These are phyloP conservation scores for Sceloporus undulatus DNA, from an alignment of 2,113 vertebrate genomes.

Conservation along the genomic window DNA sequence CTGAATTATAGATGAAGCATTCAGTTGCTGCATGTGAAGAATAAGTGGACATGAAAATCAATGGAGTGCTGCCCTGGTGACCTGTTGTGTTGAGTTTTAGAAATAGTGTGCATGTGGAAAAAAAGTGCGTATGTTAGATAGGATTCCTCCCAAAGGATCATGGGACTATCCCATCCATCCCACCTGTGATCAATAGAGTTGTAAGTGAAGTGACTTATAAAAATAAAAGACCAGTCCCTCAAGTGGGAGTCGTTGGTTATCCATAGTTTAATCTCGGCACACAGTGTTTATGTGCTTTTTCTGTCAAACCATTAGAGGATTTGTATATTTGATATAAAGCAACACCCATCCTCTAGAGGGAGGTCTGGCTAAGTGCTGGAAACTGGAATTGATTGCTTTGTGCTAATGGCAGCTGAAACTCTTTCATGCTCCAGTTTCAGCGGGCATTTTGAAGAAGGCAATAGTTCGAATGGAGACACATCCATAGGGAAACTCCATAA, in stretches of 20 bases:
- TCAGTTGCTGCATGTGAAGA: slow-evolving; percentile 70
- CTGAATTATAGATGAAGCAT: slow-evolving; percentile 76
- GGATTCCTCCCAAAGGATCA: slow-evolving; percentile 75
- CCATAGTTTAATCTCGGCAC: slow-evolving; percentile 34
- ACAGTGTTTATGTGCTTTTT: slow-evolving; percentile 62
- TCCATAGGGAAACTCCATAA: neutral
- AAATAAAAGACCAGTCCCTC: slow-evolving; percentile 74
- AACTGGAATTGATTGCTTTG: slow-evolving; percentile 69
- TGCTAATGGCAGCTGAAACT: slow-evolving; percentile 51
- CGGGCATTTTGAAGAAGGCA: slow-evolving; percentile 69
- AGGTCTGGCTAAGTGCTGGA: slow-evolving; percentile 56
- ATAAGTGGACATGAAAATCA: slow-evolving; percentile 75
- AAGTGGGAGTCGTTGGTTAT: slow-evolving; percentile 68
- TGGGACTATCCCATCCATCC: slow-evolving; percentile 75
- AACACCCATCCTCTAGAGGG: slow-evolving; percentile 50
- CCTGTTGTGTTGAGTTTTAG: slow-evolving; percentile 77
- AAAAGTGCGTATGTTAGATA: slow-evolving; percentile 73
- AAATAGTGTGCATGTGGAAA: slow-evolving; percentile 72
- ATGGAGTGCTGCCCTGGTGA: slow-evolving; percentile 73
- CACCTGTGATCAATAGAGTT: slow-evolving; percentile 69
- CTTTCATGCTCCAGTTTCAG: slow-evolving; percentile 66
- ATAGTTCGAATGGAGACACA: slow-evolving; percentile 48
- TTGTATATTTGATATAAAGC: slow-evolving; percentile 68
- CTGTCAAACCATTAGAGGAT: slow-evolving; percentile 73
- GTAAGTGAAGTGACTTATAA: slow-evolving; percentile 74